Evolutionary conservation across 2,888 invertebrate genomes (phyloP), one percentile per base, ranked within the genome.

Genomic region (Dicyrtomina minuta): DNA sequence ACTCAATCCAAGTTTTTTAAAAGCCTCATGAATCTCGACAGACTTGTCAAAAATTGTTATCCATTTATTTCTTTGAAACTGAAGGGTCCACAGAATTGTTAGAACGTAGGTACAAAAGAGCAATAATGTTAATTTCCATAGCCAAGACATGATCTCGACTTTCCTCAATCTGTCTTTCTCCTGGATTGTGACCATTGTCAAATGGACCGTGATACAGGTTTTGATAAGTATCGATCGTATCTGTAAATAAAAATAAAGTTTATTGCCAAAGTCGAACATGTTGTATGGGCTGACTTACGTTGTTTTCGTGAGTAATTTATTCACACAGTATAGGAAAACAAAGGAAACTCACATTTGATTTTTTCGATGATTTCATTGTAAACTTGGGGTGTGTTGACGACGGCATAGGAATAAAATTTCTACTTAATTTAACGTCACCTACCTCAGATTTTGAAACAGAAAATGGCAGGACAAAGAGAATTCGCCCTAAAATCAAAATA

Each of bases 81-180:
- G 33, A 3, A 58, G 20, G 1, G 33, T 33, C 58, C 58, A 58
- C 3, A 33, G 39, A n/a, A 17, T 33, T 4, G 39, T 39, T 17
- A 33, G 6, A 15, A 58, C 20, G n/a, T 33, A 58, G 10, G 12
- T 3, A 17, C 4, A 5, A 33, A 58, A 58, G 3, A 58, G n/a
- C 5, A 39, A 33, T 17, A 58, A 33, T 4, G 58, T 33, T 2
- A 13, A 33, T 58, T 58, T 58, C 58, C 58, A 58, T 1, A 58
- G 33, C 13, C 13, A 15, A n/a, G 27, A 17, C 39, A 58, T 27
- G 13, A 58, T 20, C 2, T 26, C 27, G 33, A 58, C 33, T 15
- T 58, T 39, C 20, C 10, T 8, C 13, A 33, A 15, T 39, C 33
- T 58, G 58, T 58, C 33, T 17, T 39, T 58, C n/a, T 27, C 58